These are phyloP conservation scores for Sinhomidia bicolor DNA, from an alignment of 2,888 invertebrate genomes.

Conservation along the genomic window DNA sequence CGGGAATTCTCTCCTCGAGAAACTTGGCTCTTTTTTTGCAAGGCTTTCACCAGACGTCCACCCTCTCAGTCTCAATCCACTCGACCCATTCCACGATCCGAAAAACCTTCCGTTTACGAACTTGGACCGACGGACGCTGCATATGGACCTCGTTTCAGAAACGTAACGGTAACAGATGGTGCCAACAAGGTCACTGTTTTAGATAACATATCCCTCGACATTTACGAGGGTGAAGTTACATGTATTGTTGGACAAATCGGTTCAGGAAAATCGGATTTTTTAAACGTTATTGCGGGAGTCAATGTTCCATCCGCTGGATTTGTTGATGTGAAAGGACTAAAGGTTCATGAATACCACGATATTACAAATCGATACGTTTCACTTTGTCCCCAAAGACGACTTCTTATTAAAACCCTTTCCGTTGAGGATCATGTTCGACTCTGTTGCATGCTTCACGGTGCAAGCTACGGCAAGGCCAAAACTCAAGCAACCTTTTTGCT, in stretches of 20 bases:
- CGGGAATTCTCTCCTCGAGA: slow-evolving; percentile 65
- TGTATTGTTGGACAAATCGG: slow-evolving; percentile 66
- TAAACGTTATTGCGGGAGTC: slow-evolving; percentile 67
- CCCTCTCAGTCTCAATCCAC: slow-evolving; percentile 49
- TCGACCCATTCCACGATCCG: slow-evolving; percentile 42
- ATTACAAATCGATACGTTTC: slow-evolving; percentile 66
- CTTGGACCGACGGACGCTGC: slow-evolving; percentile 44
- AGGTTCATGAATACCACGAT: slow-evolving; percentile 65
- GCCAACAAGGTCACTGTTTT: slow-evolving; percentile 35
- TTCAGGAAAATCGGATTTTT: slow-evolving; percentile 70
- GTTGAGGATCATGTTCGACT: slow-evolving; percentile 73
- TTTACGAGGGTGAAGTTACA: slow-evolving; percentile 72
- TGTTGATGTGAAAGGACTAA: slow-evolving; percentile 70
- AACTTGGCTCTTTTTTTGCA: slow-evolving; percentile 47
- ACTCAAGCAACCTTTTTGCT: slow-evolving; percentile 62
- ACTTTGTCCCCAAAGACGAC: slow-evolving; percentile 70
- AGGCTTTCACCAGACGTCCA: background rate
- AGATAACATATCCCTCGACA: slow-evolving; percentile 71
- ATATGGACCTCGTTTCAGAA: slow-evolving; percentile 52
- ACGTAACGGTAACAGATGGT: slow-evolving; percentile 31
- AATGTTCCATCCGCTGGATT: slow-evolving; percentile 66
- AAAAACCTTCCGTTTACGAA: slow-evolving; percentile 64
- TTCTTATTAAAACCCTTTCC: slow-evolving; percentile 66
- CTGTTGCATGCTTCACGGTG: slow-evolving; percentile 74
- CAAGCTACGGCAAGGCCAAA: slow-evolving; percentile 62